Evolutionary conservation across 2,797 vertebrate species (phyloP), one percentile per base, ranked within the genome.

Genomic region (Macropus fuliginosus): DNA sequence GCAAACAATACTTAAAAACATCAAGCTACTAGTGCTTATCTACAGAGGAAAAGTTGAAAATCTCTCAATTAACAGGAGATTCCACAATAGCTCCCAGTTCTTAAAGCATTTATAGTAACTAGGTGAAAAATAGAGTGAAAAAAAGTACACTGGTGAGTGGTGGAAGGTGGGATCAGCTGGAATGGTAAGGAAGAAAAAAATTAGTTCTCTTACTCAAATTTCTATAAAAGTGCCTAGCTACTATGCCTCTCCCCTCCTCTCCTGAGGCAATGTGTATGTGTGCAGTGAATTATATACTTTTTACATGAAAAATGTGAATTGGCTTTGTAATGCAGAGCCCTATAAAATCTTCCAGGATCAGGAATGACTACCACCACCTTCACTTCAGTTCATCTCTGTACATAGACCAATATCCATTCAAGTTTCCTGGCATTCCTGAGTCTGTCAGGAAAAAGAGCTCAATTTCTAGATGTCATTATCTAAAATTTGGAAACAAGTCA

Each of bases 401-500:
- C n/a, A 87, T 52, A 54, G 66, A 95, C 81, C 29, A 81, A 93
- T 89, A 92, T 46, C 50, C 27, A 89, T n/a, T 90, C 87, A 28
- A n/a, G 55, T 89, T 91, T n/a, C 66, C 96, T n/a, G 92, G 91
- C 94, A 28, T 89, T 34, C 74, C 18, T 94, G 27, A 94, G 9
- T 12, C 34, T 93, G 18, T 81, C 2, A 95, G 94, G 93, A 94
- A 92, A n/a, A 93, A 91, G 1, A 54, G 46, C 31, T 87, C 9
- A 40, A 16, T 4, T 27, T 55, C 2, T 56, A 93, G 34, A 89
- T 81, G 16, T 81, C 92, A 56, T 81, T 54, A 92, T 56, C 87
- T 95, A 93, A 96, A 97, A 96, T 11, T 95, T 24, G 55, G 96
- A 96, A 56, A 95, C 90, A 96, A 91, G 55, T 54, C 40, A 93